These are phyloP conservation scores for Haemorhous mexicanus DNA, from an alignment of 2,113 vertebrate species.

Conservation along the genomic window DNA sequence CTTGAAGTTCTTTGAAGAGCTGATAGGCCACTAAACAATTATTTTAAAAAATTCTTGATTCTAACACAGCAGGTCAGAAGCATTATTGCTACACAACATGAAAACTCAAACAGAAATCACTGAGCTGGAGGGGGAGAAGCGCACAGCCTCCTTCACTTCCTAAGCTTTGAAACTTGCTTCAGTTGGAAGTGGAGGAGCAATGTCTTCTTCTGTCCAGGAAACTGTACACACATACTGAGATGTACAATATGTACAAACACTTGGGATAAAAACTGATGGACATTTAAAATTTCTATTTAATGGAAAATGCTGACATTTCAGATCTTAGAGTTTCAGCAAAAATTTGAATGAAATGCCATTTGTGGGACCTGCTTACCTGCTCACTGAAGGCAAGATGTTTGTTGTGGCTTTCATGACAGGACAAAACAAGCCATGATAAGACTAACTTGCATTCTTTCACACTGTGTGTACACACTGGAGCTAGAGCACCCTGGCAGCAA, in stretches of 20 bases:
- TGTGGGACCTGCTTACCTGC: not conserved
- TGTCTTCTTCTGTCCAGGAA: not conserved
- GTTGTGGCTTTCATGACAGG: not conserved
- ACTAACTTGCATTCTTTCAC: not conserved
- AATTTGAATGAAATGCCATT: not conserved
- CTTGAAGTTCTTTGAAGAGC: not conserved
- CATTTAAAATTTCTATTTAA: not conserved
- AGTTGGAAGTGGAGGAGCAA: not conserved
- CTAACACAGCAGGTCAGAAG: not conserved
- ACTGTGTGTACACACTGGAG: fast-evolving
- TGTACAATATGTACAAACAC: not conserved
- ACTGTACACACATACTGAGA: not conserved
- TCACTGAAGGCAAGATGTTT: not conserved
- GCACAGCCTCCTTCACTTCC: not conserved
- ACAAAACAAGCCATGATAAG: not conserved
- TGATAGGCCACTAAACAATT: not conserved
- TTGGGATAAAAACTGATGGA: not conserved
- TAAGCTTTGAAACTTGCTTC: not conserved
- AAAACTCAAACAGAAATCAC: not conserved
- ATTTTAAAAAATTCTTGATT: not conserved
- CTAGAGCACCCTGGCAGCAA: not conserved
- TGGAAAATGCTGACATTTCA: not conserved
- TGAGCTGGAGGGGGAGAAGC: not conserved
- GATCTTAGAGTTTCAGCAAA: not conserved
- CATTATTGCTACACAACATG: not conserved